A percentile compares a stretch with the other conserved stretches of the same genome.
Evolutionary conservation across 2,888 invertebrate species (phyloP).

Genomic region (Ellobium chinense): DNA sequence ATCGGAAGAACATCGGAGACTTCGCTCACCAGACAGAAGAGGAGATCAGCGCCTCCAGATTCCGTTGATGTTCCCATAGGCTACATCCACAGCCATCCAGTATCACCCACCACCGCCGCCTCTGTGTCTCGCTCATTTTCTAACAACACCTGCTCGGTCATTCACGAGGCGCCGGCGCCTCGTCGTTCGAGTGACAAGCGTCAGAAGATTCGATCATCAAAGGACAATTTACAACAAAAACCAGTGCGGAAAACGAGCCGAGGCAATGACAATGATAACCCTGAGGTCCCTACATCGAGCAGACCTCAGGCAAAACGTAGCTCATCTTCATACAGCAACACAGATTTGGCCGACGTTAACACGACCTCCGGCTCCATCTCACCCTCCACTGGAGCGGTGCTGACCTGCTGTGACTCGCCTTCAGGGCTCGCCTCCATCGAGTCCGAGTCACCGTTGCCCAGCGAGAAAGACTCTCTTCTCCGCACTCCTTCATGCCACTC

Average conservation of each 20-base stretch:
- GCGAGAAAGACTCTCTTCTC: constrained; percentile 18
- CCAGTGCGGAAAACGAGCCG: background rate
- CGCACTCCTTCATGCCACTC: background rate
- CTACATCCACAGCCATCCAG: background rate
- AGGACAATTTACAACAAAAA: background rate
- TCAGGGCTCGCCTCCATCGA: background rate
- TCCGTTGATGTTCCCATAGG: background rate
- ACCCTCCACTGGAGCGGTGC: background rate
- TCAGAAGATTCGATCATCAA: background rate
- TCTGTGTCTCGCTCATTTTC: background rate
- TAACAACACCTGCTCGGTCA: constrained; percentile 8
- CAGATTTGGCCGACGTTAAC: background rate
- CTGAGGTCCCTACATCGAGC: background rate
- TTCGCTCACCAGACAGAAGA: background rate
- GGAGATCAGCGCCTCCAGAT: constrained; percentile 15
- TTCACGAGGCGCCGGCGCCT: constrained; percentile 11
- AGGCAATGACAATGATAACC: background rate
- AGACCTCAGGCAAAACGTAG: background rate
- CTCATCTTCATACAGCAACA: background rate
- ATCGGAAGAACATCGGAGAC: constrained; percentile 6
- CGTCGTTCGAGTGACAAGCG: background rate
- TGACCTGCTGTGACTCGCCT: constrained; percentile 1
- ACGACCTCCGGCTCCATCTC: background rate
- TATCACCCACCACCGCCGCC: background rate
- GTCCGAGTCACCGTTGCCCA: background rate